These are phyloP conservation scores for Drosophila pandora DNA, from an alignment of 1,140 invertebrate genomes.

Conservation along the genomic window DNA sequence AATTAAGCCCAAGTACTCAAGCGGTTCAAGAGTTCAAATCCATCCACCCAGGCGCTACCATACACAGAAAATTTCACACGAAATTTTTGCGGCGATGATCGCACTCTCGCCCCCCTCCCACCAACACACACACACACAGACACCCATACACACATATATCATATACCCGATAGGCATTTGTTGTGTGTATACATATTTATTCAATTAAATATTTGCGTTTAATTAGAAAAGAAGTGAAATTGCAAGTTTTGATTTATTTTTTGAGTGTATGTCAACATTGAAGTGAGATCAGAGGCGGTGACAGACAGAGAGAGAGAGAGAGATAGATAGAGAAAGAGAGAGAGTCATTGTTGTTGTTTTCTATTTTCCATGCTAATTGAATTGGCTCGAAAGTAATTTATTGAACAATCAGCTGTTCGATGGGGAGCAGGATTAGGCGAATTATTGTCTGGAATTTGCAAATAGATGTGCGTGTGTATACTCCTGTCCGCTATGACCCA, in stretches of 20 bases:
- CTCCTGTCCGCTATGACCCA: slow-evolving; percentile 36
- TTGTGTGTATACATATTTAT: slow-evolving; percentile 51
- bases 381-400: slow-evolving; percentile 6
- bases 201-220: slow-evolving; percentile 69
- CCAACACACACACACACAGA: slow-evolving; percentile 17
- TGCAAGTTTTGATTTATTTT: slow-evolving; percentile 47
- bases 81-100: slow-evolving; percentile 57
- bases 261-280: slow-evolving; percentile 14
- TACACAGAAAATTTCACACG: slow-evolving; percentile 41
- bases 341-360: slow-evolving; percentile 21
- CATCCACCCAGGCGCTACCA: slow-evolving; percentile 17
- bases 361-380: slow-evolving; percentile 29
- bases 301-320: too few species aligned
- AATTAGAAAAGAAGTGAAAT: slow-evolving; percentile 49
- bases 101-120: slow-evolving; percentile 49
- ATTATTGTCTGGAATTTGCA: neutral
- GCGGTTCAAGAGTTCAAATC: slow-evolving; percentile 48
- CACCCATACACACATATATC: slow-evolving; percentile 20
- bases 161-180: slow-evolving; percentile 1
- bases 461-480: slow-evolving; percentile 12
- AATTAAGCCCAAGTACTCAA: slow-evolving; percentile 24
- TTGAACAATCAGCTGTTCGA: slow-evolving; percentile 45
- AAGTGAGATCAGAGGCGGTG: slow-evolving; percentile 28
- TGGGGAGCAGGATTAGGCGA: slow-evolving; percentile 1
- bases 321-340: neutral